Evolutionary conservation across 1,140 invertebrate genomes (phyloP).

Genomic region (Pseudomyrmex flavicornis): DNA sequence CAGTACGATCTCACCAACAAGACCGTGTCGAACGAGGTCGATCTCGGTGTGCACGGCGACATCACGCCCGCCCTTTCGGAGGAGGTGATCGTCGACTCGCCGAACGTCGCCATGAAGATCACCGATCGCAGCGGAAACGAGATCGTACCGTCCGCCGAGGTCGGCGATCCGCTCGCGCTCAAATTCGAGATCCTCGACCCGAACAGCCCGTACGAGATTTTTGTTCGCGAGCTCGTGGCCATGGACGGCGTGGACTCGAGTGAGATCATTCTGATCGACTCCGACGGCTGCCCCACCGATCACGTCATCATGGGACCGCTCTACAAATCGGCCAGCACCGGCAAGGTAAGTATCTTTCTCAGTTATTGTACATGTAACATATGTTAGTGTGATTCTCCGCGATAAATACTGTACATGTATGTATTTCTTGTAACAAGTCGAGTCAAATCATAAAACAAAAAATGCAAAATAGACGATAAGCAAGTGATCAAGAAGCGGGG

Average conservation of each 20-base stretch:
- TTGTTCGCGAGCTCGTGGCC: slow-evolving; percentile 96
- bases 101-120: slow-evolving; percentile 97
- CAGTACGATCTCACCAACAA: slow-evolving; percentile 97
- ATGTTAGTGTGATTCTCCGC: background rate
- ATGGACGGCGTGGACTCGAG: slow-evolving; percentile 97
- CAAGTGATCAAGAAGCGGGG: too few species aligned
- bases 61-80: slow-evolving; percentile 92
- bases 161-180: slow-evolving; percentile 95
- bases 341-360: slow-evolving; percentile 87
- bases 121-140: slow-evolving; percentile 93
- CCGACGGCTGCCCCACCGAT: slow-evolving; percentile 96
- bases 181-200: slow-evolving; percentile 96
- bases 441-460: too few species aligned
- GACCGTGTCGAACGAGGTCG: slow-evolving; percentile 96
- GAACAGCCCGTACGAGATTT: slow-evolving; percentile 97
- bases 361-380: too few species aligned
- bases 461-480: too few species aligned
- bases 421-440: too few species aligned
- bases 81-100: slow-evolving; percentile 95
- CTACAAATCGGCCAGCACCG: slow-evolving; percentile 91
- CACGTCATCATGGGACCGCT: slow-evolving; percentile 96
- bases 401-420: background rate
- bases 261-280: slow-evolving; percentile 96
- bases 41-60: slow-evolving; percentile 94
- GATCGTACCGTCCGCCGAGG: slow-evolving; percentile 92